Base-by-base conservation (phyloP, 1,140 invertebrate genomes). In the Lasioglossum baleicum region DNA sequence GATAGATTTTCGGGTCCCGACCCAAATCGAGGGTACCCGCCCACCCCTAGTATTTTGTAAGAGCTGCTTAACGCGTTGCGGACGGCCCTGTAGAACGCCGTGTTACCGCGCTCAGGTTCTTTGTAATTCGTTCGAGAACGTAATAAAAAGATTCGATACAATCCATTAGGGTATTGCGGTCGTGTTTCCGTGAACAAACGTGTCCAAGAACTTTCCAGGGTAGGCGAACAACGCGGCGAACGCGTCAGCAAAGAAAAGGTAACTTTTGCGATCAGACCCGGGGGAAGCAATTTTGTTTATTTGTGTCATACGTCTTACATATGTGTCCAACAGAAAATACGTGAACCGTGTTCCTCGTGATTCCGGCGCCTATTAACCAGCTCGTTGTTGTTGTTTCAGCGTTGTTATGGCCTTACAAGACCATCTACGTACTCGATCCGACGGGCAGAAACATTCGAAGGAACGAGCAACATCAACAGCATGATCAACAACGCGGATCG, bases 381-480 rank as follows among this genome's bases (percentile, higher is more conserved):
- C 81, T 7, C 63, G 56, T 8, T 68, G 48, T 85, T 77, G 63
- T 65, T 88, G 87, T 88, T 88, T 88, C 87, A 88, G 87, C 70
- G 3, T 58, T 75, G 20, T 79, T 66, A 15, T 80, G 87, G 87
- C 58, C 77, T 31, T 86, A 75, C 83, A 85, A 88, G 65, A 79
- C 8, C 2, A 2, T 70, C 35, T 64, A 74, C 17, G 53, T n/a
- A 13, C 63, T 74, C 64, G 67, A 76, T 7, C 13, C 48, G 42
- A 20, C n/a, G 26, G 68, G 67, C 15, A 53, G 68, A 22, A 6
- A 48, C 35, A n/a, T n/a, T 56, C 61, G 40, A 42, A n/a, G 61
- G 53, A 51, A 51, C 53, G 26, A 68, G 6, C 17, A 48, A 58
- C 60, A 48, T 1, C 63, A 68, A 11, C 84, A 70, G 26, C 53